Evolutionary conservation across 1,140 invertebrate species (phyloP).

Genomic region (Drosophila nigrodunni): DNA sequence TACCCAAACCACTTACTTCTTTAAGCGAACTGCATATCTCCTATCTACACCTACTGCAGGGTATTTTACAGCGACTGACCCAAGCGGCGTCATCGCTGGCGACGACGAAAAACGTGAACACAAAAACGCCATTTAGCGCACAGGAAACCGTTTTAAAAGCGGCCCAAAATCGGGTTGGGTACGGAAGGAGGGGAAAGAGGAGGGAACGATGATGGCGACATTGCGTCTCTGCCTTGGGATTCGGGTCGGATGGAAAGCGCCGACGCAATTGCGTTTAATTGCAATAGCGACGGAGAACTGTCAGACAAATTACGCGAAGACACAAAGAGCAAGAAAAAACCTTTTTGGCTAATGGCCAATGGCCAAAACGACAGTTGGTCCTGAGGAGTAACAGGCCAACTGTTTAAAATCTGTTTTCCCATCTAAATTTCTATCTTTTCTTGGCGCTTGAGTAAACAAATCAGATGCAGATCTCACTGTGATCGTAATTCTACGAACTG

Average conservation of each 20-base stretch:
- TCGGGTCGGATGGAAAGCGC: constrained; percentile 14
- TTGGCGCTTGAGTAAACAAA: constrained; percentile 43
- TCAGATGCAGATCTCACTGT: constrained; percentile 52
- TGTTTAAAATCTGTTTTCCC: constrained; percentile 48
- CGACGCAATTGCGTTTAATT: constrained; percentile 81
- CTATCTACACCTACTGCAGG: not conserved
- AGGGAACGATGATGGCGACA: constrained; percentile 60
- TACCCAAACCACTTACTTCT: no score
- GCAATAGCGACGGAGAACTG: constrained; percentile 59
- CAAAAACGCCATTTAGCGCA: constrained; percentile 80
- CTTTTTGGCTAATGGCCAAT: constrained; percentile 73
- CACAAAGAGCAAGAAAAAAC: constrained; percentile 58
- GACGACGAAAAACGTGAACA: constrained; percentile 62
- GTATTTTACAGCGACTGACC: constrained; percentile 29
- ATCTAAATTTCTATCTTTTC: constrained; percentile 34
- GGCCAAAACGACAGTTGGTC: constrained; percentile 21
- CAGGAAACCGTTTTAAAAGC: constrained; percentile 81
- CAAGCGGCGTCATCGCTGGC: constrained; percentile 38
- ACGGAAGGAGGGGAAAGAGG: not conserved
- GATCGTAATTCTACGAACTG: constrained; percentile 20
- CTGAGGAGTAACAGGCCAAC: constrained; percentile 24
- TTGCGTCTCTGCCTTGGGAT: constrained; percentile 27
- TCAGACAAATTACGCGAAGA: constrained; percentile 65
- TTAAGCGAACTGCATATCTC: not conserved
- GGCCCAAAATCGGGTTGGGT: constrained; percentile 39